Conservation (phyloP, 2,113 vertebrate species). For the Ursus arctos region DNA sequence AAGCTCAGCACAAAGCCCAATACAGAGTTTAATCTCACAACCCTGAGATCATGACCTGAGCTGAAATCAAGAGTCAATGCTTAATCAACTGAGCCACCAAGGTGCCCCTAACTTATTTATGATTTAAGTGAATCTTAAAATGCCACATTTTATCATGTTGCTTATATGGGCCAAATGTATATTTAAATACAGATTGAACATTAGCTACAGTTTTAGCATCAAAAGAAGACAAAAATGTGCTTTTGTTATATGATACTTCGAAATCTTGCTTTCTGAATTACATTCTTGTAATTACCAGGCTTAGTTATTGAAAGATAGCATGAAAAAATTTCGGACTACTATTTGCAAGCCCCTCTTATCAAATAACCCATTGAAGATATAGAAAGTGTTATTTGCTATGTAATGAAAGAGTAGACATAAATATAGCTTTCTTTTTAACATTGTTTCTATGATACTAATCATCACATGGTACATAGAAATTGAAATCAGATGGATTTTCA, state of each 20-base stretch:
- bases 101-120: not conserved
- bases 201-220: not conserved
- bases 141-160: not conserved
- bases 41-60: not conserved
- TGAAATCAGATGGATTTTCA: not conserved
- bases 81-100: not conserved
- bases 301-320: not conserved
- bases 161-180: not conserved
- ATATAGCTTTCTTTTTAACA: conserved; percentile 1
- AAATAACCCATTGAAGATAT: not conserved
- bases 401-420: conserved; percentile 17
- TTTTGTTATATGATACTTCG: not conserved
- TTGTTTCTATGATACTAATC: not conserved
- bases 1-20: not conserved
- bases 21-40: not conserved
- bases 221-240: not conserved
- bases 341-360: not conserved
- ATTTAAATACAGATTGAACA: not conserved
- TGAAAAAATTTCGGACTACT: not conserved
- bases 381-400: conserved; percentile 7
- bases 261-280: conserved; percentile 37
- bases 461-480: not conserved
- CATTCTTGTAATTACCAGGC: not conserved
- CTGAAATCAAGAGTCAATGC: not conserved
- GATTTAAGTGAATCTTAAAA: conserved; percentile 6